These are phyloP conservation scores for Brachyhypopomus occidentalis DNA, from an alignment of 2,113 vertebrate species.

Conservation along the genomic window DNA sequence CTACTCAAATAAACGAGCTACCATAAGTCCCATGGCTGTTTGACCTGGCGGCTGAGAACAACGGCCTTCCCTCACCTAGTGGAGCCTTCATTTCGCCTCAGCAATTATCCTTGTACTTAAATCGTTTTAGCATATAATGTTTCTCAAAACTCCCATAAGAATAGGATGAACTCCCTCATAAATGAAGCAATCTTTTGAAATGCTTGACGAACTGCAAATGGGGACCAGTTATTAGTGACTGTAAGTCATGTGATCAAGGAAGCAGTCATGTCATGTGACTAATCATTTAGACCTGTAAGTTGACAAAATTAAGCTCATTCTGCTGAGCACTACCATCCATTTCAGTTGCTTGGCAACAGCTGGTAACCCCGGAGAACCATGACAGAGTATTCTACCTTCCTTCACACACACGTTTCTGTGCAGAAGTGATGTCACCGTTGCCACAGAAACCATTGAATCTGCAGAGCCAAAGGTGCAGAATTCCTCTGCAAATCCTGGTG, in stretches of 20 bases:
- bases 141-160: not conserved
- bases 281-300: not conserved
- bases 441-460: conserved; percentile 74
- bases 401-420: conserved; percentile 29
- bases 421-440: conserved; percentile 80
- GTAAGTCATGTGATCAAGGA: not conserved
- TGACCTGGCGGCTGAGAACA: no score
- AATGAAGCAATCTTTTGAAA: not conserved
- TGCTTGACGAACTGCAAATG: not conserved
- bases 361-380: conserved; percentile 67
- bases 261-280: conserved; percentile 19
- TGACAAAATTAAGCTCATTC: conserved; percentile 48
- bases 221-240: not conserved
- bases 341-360: conserved; percentile 77
- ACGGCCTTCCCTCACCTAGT: no score
- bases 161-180: not conserved
- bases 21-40: no score
- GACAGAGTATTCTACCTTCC: conserved; percentile 54
- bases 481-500: conserved; percentile 34
- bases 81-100: not conserved
- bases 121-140: not conserved
- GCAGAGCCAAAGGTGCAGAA: conserved; percentile 55
- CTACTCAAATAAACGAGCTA: no score
- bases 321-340: conserved; percentile 65
- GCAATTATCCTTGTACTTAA: not conserved